Conservation (phyloP, 1,140 invertebrate genomes). For the Rhyacophila brunnea region DNA sequence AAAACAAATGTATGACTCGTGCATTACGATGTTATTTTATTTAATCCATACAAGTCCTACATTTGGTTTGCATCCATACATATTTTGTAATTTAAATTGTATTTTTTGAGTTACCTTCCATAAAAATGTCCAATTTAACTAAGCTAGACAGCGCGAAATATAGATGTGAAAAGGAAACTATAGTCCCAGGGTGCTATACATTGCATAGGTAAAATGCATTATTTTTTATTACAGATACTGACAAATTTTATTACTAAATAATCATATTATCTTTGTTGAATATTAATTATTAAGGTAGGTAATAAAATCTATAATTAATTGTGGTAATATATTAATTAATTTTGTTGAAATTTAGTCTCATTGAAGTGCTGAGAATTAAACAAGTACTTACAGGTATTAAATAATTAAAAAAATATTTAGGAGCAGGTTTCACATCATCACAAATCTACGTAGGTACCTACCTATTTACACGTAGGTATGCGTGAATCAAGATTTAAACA, state of each 20-base stretch:
- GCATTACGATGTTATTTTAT: too few species aligned
- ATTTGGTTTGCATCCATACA: too few species aligned
- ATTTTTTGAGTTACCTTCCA: background rate
- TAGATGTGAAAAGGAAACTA: constrained; percentile 24
- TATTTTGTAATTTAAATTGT: too few species aligned
- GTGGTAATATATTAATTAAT: background rate
- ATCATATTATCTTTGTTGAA: background rate
- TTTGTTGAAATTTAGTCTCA: background rate
- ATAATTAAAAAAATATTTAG: too few species aligned
- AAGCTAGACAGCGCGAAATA: constrained; percentile 23
- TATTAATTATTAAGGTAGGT: background rate
- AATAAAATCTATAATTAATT: background rate
- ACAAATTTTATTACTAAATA: background rate
- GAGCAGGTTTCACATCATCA: too few species aligned
- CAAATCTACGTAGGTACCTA: too few species aligned
- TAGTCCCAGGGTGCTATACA: constrained; percentile 26
- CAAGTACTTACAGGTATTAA: too few species aligned
- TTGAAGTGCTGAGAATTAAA: too few species aligned
- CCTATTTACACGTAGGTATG: too few species aligned
- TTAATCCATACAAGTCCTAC: too few species aligned
- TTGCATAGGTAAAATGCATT: constrained; percentile 26
- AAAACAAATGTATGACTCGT: too few species aligned
- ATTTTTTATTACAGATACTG: background rate
- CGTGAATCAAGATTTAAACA: too few species aligned
- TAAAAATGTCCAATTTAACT: constrained; percentile 12